Percentiles rank a stretch among this genome's conserved stretches.
Evolutionary conservation across 1,140 invertebrate species (phyloP).

Genomic region (Aphelenchoides besseyi): DNA sequence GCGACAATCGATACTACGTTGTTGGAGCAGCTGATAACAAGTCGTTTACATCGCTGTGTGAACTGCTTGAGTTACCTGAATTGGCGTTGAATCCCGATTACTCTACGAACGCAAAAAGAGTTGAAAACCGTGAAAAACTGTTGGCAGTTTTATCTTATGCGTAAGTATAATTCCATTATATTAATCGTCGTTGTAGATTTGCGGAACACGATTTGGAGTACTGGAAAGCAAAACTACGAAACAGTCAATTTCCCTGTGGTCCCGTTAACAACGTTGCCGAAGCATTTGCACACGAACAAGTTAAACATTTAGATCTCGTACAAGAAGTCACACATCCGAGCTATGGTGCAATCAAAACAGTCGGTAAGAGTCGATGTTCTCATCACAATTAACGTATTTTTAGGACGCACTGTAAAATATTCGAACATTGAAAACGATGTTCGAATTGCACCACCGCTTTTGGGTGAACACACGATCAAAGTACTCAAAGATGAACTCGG

Average conservation of each 20-base stretch:
- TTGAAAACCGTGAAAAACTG: conserved; percentile 74
- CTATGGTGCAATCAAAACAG: conserved; percentile 74
- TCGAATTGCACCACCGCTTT: conserved; percentile 74
- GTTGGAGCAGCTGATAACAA: conserved; percentile 28
- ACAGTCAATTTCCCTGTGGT: conserved; percentile 78
- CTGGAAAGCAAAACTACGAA: conserved; percentile 75
- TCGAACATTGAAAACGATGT: conserved; percentile 68
- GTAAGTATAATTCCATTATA: conserved; percentile 23
- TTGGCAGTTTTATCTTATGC: conserved; percentile 69
- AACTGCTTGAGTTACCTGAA: conserved; percentile 69
- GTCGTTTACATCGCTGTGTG: conserved; percentile 66
- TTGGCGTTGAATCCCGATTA: conserved; percentile 72
- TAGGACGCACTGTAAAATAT: background rate
- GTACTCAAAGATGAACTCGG: conserved; percentile 73
- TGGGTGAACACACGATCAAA: conserved; percentile 81
- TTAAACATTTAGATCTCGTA: conserved; percentile 72
- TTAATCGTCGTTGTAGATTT: conserved; percentile 65
- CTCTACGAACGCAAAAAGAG: conserved; percentile 72
- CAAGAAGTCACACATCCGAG: conserved; percentile 73
- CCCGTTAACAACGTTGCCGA: conserved; percentile 81
- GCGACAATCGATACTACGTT: conserved; percentile 34
- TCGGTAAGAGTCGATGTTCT: too few species aligned
- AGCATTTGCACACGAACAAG: conserved; percentile 71
- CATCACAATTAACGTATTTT: too few species aligned
- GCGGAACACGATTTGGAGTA: conserved; percentile 71